A percentile compares a stretch with the other conserved stretches of the same genome.
Conservation (phyloP, 2,113 vertebrate species). For the Pelodiscus sinensis region DNA sequence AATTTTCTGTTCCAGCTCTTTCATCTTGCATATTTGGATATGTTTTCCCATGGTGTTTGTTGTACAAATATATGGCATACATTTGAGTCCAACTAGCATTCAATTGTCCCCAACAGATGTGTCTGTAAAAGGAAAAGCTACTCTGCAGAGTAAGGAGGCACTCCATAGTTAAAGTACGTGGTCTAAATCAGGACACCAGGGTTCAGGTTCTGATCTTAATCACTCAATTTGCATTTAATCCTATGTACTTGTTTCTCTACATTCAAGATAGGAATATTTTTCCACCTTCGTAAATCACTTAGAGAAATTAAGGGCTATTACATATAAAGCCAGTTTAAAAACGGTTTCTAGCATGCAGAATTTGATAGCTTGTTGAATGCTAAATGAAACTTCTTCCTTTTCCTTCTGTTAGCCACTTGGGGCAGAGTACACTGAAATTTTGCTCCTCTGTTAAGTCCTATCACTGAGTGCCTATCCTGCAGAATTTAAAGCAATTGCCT, state of each 20-base stretch:
- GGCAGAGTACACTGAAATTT: background rate
- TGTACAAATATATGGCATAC: background rate
- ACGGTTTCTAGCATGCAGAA: background rate
- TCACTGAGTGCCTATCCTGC: background rate
- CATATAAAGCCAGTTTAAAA: background rate
- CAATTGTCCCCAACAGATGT: background rate
- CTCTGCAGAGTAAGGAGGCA: background rate
- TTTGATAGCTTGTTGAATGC: background rate
- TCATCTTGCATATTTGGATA: background rate
- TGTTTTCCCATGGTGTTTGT: background rate
- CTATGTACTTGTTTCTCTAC: background rate
- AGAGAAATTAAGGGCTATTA: background rate
- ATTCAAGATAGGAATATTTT: background rate
- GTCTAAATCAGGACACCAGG: fast-evolving
- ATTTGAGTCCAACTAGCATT: background rate
- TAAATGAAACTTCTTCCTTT: background rate
- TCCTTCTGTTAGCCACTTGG: background rate
- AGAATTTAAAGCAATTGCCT: background rate
- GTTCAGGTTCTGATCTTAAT: background rate
- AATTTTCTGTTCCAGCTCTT: background rate
- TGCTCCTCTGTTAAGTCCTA: background rate
- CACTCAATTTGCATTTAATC: background rate
- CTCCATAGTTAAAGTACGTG: background rate
- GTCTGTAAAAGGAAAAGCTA: background rate
- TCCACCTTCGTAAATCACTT: background rate